Base-by-base conservation (phyloP, 2,797 vertebrate species). In the Gorsachius magnificus region DNA sequence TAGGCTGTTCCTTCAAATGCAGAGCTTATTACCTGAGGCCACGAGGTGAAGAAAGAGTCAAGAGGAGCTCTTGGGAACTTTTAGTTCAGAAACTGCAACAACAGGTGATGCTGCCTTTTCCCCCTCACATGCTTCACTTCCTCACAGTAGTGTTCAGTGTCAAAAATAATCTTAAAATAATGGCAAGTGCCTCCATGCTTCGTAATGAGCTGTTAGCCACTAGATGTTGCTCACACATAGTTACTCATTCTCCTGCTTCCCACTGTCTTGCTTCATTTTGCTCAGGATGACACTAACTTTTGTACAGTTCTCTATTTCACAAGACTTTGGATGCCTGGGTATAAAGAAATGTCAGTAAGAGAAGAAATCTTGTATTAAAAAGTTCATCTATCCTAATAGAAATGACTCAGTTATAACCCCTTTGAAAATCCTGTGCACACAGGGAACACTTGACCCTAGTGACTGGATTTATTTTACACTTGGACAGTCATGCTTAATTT, bases 151-250 rank as follows among this genome's bases (percentile, higher is more conserved):
- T 6, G 54, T 45, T 54, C 26, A 15, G 33, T 28, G 16, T n/a
- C n/a, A 69, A 92, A 89, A 78, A 48, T 2, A 74, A 12, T 2
- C 29, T 74, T 84, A 70, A 76, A 75, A 50, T 72, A 85, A 16
- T 18, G 43, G 11, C 63, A 50, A 50, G 0, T 50, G 31, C n/a
- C 56, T 88, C 74, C 24, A 33, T 31, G 68, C 45, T 90, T 93
- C 48, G 28, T 76, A 91, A 90, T 43, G 80, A 89, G 60, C 38
- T 43, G 24, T 92, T 82, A 90, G 63, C 96, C 96, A 96, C 96
- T 96, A 97, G 95, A 88, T 96, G 96, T 22, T 96, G 96, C 96
- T 97, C 96, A 90, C 1, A 71, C 91, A 86, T 71, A 92, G 87
- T 95, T 72, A 57, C 80, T 91, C 70, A 50, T 84, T 66, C 66